These are phyloP conservation scores for Felis chaus DNA, from an alignment of 2,113 vertebrate genomes.

Conservation along the genomic window DNA sequence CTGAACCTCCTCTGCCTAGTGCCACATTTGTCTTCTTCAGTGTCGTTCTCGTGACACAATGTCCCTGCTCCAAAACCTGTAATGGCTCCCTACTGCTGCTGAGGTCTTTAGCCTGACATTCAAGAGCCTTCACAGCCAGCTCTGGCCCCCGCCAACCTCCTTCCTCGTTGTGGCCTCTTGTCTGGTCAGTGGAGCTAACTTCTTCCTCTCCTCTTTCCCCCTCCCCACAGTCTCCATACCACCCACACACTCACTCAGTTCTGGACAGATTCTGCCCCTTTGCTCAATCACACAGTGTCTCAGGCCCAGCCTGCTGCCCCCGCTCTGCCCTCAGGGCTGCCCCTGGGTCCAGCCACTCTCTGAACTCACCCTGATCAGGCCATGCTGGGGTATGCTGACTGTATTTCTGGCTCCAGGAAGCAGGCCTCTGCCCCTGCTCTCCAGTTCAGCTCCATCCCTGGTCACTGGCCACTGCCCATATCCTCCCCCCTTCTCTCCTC, in stretches of 20 bases:
- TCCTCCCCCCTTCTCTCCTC: background rate
- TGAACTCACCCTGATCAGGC: background rate
- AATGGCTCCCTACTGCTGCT: conserved; percentile 20
- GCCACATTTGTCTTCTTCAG: conserved; percentile 22
- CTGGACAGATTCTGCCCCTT: conserved; percentile 50
- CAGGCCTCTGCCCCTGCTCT: background rate
- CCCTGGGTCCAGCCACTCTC: conserved; percentile 12
- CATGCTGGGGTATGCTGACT: background rate
- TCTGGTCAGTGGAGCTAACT: conserved; percentile 34
- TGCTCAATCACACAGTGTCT: conserved; percentile 63
- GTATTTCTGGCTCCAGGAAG: background rate
- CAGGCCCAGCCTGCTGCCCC: conserved; percentile 38
- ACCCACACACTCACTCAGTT: conserved; percentile 55
- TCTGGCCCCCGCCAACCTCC: background rate
- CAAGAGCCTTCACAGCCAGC: conserved; percentile 4
- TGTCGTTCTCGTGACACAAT: background rate
- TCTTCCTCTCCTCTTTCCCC: background rate
- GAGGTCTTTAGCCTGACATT: conserved; percentile 34
- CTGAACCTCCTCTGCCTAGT: background rate
- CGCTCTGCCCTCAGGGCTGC: conserved; percentile 56
- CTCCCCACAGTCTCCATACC: background rate
- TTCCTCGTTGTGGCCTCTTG: background rate
- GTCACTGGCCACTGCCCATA: background rate
- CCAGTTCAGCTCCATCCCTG: background rate
- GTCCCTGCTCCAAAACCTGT: conserved; percentile 43